Base-by-base conservation (phyloP, 1,140 invertebrate species). In the Tetraneura akinire region DNA sequence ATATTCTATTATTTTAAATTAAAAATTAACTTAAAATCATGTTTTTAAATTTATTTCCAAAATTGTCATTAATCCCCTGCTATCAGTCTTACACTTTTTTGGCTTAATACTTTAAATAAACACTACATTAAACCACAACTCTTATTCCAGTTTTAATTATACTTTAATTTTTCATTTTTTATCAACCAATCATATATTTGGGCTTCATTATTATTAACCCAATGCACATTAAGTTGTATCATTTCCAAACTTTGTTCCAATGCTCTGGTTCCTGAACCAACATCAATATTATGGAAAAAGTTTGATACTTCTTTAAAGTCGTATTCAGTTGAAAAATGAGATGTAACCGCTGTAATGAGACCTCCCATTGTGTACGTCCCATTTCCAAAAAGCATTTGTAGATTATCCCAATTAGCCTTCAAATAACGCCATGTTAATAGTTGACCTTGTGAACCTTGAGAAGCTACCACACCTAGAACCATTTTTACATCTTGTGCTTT, bases 181-280 rank as follows among this genome's bases (percentile, higher is more conserved):
- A 85, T 84, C 3, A 92, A 86, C 90, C 90, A 92, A 62, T 87
- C 82, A 81, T 89, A 87, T 42, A 91, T 87, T 51, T 86, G 84
- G 3, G 88, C 86, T n/a, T 90, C 89, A 82, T 92, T 91, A 51
- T 89, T 86, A 53, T 89, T 86, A 1, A 92, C 89, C 92, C 92
- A 94, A 80, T 91, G 88, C n/a, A 93, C 92, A 84, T 93, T 93
- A 53, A 92, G 88, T 82, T 89, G 89, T 80, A 94, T 92, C n/a
- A 88, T 91, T 86, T 94, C 92, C 73, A 93, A 84, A 83, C 91
- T 91, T 84, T 93, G 91, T 47, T 91, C 88, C 29, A 93, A 85
- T n/a, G 91, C 88, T 82, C 91, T 85, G 32, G 87, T 85, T 26
- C 91, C 91, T 10, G 90, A 90, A 23, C 92, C 92, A 1, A 92